Evolutionary conservation across 2,797 vertebrate species (phyloP).

Genomic region (Myotis planiceps): DNA sequence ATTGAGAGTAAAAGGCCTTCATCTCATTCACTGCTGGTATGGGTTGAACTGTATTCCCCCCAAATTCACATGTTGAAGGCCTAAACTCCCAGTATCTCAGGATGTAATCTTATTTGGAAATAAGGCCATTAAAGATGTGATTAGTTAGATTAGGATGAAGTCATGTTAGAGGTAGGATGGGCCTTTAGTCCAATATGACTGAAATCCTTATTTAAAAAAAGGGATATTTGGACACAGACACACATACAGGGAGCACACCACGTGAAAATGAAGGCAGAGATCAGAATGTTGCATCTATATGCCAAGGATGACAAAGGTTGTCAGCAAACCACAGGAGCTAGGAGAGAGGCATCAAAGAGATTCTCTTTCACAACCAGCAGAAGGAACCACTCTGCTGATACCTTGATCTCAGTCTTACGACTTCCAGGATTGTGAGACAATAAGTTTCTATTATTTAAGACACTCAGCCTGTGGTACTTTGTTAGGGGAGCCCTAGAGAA

Average conservation of each 20-base stretch:
- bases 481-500: background rate
- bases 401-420: background rate
- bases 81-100: background rate
- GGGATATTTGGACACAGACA: background rate
- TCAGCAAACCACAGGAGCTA: background rate
- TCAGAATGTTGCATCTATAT: background rate
- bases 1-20: background rate
- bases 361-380: background rate
- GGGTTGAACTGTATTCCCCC: background rate
- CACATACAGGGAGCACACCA: background rate
- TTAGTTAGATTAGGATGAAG: background rate
- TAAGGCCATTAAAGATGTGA: background rate
- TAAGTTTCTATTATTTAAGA: background rate
- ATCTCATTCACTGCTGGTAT: background rate
- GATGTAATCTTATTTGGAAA: background rate
- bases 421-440: background rate
- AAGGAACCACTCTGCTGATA: background rate
- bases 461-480: background rate
- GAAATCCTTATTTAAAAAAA: background rate
- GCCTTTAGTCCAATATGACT: background rate
- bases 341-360: background rate
- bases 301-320: background rate
- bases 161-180: background rate
- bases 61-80: background rate
- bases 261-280: background rate